Conservation (phyloP, 1,140 invertebrate genomes). For the Heterodera schachtii region DNA sequence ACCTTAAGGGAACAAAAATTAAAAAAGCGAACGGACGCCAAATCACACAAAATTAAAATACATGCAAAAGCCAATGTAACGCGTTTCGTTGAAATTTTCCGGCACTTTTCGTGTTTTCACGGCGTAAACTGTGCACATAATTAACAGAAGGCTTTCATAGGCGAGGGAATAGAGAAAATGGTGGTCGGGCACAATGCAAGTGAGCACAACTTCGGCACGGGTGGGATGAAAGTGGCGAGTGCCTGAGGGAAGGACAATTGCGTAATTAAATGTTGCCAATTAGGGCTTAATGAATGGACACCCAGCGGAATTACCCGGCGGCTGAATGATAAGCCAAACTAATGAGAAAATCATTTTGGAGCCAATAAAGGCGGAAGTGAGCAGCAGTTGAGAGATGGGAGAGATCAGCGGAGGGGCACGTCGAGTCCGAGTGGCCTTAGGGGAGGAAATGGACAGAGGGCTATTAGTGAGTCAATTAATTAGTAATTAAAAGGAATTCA, state of each 20-base stretch:
- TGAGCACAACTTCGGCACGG: constrained; percentile 70
- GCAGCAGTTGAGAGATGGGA: constrained; percentile 75
- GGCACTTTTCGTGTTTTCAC: constrained; percentile 78
- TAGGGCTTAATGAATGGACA: background rate
- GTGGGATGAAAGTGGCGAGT: constrained; percentile 67
- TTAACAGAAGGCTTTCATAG: constrained; percentile 77
- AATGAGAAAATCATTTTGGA: constrained; percentile 72
- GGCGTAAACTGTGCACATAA: constrained; percentile 77
- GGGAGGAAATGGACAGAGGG: background rate
- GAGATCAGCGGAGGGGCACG: constrained; percentile 76
- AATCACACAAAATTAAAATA: background rate
- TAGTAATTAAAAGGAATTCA: background rate
- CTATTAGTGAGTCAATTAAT: too few species aligned
- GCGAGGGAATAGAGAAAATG: constrained; percentile 76
- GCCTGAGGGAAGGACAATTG: constrained; percentile 36
- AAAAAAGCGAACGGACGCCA: background rate
- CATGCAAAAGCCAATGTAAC: constrained; percentile 77
- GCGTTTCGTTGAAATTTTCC: constrained; percentile 75
- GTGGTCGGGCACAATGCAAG: constrained; percentile 75
- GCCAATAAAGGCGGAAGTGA: constrained; percentile 72
- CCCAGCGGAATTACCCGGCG: constrained; percentile 68
- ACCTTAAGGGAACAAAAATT: constrained; percentile 58
- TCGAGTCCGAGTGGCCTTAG: constrained; percentile 71
- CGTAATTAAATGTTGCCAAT: background rate
- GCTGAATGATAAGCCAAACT: constrained; percentile 73